Base-by-base conservation (phyloP, 2,797 vertebrate species). In the Clarias pachynema region DNA sequence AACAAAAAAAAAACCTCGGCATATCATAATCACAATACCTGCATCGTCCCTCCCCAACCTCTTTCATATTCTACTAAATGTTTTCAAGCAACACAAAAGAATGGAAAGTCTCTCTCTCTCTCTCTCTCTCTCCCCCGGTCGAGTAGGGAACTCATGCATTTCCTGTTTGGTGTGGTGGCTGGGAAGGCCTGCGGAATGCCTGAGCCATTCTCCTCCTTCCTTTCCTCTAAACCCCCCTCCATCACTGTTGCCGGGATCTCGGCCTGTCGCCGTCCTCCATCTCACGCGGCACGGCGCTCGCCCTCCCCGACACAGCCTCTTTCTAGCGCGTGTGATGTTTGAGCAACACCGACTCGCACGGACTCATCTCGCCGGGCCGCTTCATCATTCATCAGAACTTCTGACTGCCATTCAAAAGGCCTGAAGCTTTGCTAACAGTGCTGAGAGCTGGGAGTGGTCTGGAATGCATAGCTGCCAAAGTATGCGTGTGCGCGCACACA, bases 91-190 rank as follows among this genome's bases (percentile, higher is more conserved):
- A 77, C 31, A 85, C 85, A 87, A 79, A 87, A 80, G 57, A 88
- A 84, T 86, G 86, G 86, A 88, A 86, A 86, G 62, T 77, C 73
- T 90, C 65, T 83, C 74, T 70, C 79, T 66, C 70, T 69, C 75
- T 70, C 57, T 16, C 79, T 82, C 79, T 65, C 81, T 53, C 83
- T 84, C 70, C 34, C 85, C 37, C 83, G 49, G 77, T 68, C 84
- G 83, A 88, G 59, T 69, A 22, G 84, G 79, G 86, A 88, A 86
- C 87, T 88, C 74, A 40, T 90, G 89, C 77, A 90, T 88, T 90
- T 90, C 89, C 89, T 90, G 89, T 88, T 90, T 90, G 89, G 89
- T 89, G 87, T 87, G 83, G 87, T 81, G 79, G 53, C 84, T 86
- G 82, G 82, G 87, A 88, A 86, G 83, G 87, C 85, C 83, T 81